Evolutionary conservation across 2,797 vertebrate species (phyloP), one percentile per base, ranked within the genome.

Genomic region (Cryptoprocta ferox): DNA sequence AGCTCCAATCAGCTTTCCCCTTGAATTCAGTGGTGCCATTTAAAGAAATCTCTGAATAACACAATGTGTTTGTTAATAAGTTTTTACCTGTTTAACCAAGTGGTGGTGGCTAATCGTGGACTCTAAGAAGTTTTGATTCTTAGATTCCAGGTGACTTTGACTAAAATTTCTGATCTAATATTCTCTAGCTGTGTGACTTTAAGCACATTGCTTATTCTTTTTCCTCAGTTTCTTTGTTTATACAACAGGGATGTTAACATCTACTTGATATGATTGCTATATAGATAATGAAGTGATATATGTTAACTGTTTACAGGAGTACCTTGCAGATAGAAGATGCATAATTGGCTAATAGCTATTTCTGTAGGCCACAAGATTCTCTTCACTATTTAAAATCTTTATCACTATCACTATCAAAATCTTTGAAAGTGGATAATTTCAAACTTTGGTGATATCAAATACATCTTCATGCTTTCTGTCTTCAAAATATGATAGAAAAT

Each of bases 401-500:
- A 80, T 59, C 63, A 70, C 83, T n/a, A n/a, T n/a, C n/a, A n/a
- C n/a, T n/a, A n/a, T n/a, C n/a, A n/a, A n/a, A n/a, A n/a, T n/a
- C n/a, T n/a, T 97, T 84, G 76, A 42, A 88, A 92, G 83, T 81
- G 30, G 26, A 71, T 91, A 12, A 61, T 71, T 95, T 95, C 83
- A 93, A 86, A 87, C n/a, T 63, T 86, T 82, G 37, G 32, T 68
- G 30, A 80, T 59, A 91, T 30, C 19, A 93, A 94, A 93, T 86
- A 14, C 37, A 85, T 68, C 94, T 94, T 94, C 42, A 82, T 85
- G 76, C 30, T 92, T 93, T 95, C 26, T 94, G 3, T 37, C 59
- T 28, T 84, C 89, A 96, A 87, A 92, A 81, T 93, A 37, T 84
- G 15, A 59, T 59, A 39, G 39, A 91, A 94, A 97, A 90, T 78